Conservation (phyloP, 2,888 invertebrate species). For the Carcina quercana region DNA sequence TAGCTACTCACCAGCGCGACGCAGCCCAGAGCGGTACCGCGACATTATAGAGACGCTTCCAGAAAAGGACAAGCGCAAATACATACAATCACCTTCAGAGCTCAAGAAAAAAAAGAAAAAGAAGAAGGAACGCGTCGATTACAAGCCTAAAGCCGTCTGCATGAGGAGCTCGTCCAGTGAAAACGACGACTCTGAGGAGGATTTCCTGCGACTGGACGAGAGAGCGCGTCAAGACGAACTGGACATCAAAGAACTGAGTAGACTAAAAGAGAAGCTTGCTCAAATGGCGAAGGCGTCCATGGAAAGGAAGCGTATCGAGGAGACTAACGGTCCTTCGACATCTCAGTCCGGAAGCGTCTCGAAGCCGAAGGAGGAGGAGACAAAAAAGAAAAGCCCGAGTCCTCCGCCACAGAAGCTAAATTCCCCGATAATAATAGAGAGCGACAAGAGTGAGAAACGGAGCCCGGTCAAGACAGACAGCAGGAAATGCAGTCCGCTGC, state of each 20-base stretch:
- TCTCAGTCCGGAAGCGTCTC: conserved; percentile 20
- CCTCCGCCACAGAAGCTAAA: conserved; percentile 5
- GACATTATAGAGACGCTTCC: conserved; percentile 76
- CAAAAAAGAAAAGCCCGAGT: conserved; percentile 19
- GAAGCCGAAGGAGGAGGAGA: conserved; percentile 12
- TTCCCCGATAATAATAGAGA: background rate
- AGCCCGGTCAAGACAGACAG: conserved; percentile 17
- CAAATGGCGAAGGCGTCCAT: conserved; percentile 80
- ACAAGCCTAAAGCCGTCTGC: conserved; percentile 65
- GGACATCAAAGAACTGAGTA: conserved; percentile 77
- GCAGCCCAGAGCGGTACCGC: conserved; percentile 80
- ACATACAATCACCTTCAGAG: conserved; percentile 58
- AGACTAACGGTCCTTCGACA: conserved; percentile 37
- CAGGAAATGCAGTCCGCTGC: conserved; percentile 28
- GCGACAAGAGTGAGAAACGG: conserved; percentile 10
- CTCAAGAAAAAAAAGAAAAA: conserved; percentile 46
- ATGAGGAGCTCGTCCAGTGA: conserved; percentile 76
- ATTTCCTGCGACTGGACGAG: conserved; percentile 67
- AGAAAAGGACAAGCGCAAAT: conserved; percentile 70
- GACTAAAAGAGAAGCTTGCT: conserved; percentile 78
- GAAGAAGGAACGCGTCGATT: conserved; percentile 28
- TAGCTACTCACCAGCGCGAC: conserved; percentile 80
- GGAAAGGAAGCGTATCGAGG: conserved; percentile 34
- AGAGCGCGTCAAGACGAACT: conserved; percentile 70
- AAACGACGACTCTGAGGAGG: conserved; percentile 72